Evolutionary conservation across 2,888 invertebrate genomes (phyloP), one percentile per base, ranked within the genome.

Genomic region (Marronus borbonicus): DNA sequence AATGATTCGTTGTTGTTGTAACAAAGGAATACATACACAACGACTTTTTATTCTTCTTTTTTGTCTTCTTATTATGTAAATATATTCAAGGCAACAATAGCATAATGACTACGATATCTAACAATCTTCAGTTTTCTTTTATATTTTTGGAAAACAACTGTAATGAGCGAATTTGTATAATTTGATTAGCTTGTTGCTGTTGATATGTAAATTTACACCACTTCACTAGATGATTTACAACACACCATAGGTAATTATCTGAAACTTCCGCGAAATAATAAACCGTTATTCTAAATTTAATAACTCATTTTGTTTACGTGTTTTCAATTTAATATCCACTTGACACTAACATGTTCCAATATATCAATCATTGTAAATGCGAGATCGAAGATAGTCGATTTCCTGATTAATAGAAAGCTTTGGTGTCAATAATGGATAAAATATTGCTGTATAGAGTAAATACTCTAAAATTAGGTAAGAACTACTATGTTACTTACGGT

Each of bases 351-450:
- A 4, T 12, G 7, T 7, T 60, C 8, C 7, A 8, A 28, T 24
- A 60, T 12, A 60, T 60, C 60, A 60, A 60, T 60, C 60, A 24
- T 60, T 20, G 60, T n/a, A 8, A 17, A 52, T n/a, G 17, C 17
- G 52, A 14, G 52, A 52, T 17, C 10, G 52, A 52, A 17, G 17
- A 52, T 17, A 52, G 7, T 52, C 0, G n/a, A 65, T 17, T 49
- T 24, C 68, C 20, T 68, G 50, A 24, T 68, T 68, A 49, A 44
- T 68, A 68, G 68, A 68, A 65, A 65, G 65, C 17, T 39, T 4
- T 4, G 65, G 39, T 65, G n/a, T 65, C 39, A 65, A 17, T 65
- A 39, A 31, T 39, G 17, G 36, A 65, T n/a, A 65, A 36, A n/a
- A 36, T 36, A 65, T 17, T 65, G 39, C 55, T 58, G 36, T 28